Conservation (phyloP, 2,888 invertebrate genomes). For the Euplagia quadripunctaria region DNA sequence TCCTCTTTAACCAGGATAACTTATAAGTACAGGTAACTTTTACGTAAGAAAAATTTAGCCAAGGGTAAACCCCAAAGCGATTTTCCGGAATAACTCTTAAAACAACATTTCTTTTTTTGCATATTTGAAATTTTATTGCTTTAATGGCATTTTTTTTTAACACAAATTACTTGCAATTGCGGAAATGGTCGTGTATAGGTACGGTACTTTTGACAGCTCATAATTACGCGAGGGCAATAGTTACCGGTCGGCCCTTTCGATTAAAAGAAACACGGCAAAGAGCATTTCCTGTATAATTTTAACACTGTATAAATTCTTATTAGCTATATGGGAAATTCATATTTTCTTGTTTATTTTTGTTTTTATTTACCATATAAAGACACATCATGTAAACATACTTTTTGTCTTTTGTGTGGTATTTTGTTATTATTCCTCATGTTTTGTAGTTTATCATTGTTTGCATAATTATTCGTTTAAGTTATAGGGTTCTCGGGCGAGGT, state of each 20-base stretch:
- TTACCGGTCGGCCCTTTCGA: constrained; percentile 39
- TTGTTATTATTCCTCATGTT: too few relatives aligned
- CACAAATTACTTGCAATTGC: constrained; percentile 56
- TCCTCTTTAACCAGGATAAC: too few relatives aligned
- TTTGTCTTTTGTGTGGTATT: too few relatives aligned
- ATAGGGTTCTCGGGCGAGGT: too few relatives aligned
- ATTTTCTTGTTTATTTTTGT: not conserved
- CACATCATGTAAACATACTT: not conserved
- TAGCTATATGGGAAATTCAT: constrained; percentile 15
- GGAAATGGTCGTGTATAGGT: constrained; percentile 41
- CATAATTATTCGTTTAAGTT: too few relatives aligned
- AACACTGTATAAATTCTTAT: constrained; percentile 33
- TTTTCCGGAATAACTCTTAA: too few relatives aligned
- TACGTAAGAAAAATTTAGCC: too few relatives aligned
- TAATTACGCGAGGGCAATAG: constrained; percentile 51
- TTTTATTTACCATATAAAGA: not conserved
- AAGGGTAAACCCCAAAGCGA: too few relatives aligned
- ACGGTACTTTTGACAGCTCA: constrained; percentile 39
- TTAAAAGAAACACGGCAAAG: constrained; percentile 55
- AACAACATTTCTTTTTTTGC: constrained; percentile 9
- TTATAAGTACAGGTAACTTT: too few relatives aligned
- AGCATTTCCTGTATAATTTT: constrained; percentile 53
- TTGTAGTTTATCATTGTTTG: too few relatives aligned
- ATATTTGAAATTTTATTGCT: constrained; percentile 52
- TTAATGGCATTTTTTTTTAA: constrained; percentile 46